phyloP scores from a whole-genome alignment of 2,888 invertebrate species.

The Cremastobaeus sp. region DNA sequence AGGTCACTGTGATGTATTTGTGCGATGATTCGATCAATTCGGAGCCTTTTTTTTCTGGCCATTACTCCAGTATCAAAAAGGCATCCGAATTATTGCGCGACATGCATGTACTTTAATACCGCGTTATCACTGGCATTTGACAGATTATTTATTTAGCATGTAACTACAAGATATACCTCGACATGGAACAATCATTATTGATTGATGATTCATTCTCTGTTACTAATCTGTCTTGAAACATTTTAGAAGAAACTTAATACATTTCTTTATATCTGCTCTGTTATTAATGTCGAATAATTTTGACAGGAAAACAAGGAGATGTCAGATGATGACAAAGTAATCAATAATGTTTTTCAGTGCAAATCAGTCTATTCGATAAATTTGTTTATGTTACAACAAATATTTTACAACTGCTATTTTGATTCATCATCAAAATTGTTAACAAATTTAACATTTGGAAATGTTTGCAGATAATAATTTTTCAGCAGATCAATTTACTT shows the following conservation, averaged over 20 bases:
- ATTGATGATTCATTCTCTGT: conserved; percentile 45
- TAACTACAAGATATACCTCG: conserved; percentile 9
- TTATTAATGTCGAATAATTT: background rate
- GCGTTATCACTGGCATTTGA: conserved; percentile 34
- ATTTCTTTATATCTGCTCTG: too few relatives aligned
- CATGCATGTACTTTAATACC: background rate
- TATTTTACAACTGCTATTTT: too few relatives aligned
- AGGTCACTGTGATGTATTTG: conserved; percentile 61
- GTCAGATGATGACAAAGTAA: too few relatives aligned
- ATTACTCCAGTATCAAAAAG: conserved; percentile 4
- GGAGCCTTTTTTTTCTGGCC: conserved; percentile 5
- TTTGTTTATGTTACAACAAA: too few relatives aligned
- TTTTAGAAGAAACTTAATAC: too few relatives aligned
- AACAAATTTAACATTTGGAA: too few relatives aligned
- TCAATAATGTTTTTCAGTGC: too few relatives aligned
- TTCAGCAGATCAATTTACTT: too few relatives aligned
- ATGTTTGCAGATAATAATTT: too few relatives aligned
- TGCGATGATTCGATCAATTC: conserved; percentile 46
- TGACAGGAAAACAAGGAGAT: conserved; percentile 24
- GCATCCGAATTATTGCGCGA: conserved; percentile 13
- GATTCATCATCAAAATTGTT: too few relatives aligned
- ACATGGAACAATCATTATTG: conserved; percentile 33
- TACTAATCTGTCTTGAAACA: too few relatives aligned
- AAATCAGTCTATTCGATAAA: too few relatives aligned
- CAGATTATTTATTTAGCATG: conserved; percentile 52